These are phyloP conservation scores for Fringilla coelebs DNA, from an alignment of 2,797 vertebrate genomes.

Conservation along the genomic window DNA sequence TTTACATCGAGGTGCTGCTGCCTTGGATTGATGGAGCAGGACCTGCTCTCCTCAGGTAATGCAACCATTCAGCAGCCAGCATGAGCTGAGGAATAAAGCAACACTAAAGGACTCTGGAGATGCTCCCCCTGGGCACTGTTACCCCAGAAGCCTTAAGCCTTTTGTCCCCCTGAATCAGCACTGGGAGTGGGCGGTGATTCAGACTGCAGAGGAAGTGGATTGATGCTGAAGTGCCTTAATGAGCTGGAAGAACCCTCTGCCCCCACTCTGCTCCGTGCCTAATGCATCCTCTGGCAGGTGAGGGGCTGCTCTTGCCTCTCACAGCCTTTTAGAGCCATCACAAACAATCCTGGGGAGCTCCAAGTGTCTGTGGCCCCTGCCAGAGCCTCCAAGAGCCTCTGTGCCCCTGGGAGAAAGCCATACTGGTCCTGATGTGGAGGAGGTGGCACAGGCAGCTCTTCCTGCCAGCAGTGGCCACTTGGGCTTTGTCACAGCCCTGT, in stretches of 20 bases:
- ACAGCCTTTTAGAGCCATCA: neutral
- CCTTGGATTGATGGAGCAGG: neutral
- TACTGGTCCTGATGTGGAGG: neutral
- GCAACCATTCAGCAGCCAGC: neutral
- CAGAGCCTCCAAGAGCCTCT: neutral
- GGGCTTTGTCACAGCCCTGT: neutral
- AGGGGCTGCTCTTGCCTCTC: neutral
- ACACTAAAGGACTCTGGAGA: neutral
- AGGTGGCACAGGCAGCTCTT: neutral
- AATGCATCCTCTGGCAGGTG: slow-evolving; percentile 1
- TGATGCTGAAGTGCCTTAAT: slow-evolving; percentile 57
- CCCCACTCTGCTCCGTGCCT: neutral
- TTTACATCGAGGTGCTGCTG: neutral
- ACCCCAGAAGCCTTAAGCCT: slow-evolving; percentile 36
- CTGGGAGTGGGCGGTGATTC: neutral
- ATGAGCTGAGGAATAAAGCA: neutral
- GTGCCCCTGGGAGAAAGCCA: neutral
- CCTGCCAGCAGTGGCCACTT: neutral
- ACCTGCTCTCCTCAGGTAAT: neutral
- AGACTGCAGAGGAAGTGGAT: neutral
- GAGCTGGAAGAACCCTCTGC: neutral
- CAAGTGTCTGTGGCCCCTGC: neutral
- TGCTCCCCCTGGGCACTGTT: neutral
- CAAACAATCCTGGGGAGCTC: neutral
- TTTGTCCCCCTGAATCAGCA: neutral